Evolutionary conservation across 2,113 vertebrate genomes (phyloP).

Genomic region (Stictonetta naevosa): DNA sequence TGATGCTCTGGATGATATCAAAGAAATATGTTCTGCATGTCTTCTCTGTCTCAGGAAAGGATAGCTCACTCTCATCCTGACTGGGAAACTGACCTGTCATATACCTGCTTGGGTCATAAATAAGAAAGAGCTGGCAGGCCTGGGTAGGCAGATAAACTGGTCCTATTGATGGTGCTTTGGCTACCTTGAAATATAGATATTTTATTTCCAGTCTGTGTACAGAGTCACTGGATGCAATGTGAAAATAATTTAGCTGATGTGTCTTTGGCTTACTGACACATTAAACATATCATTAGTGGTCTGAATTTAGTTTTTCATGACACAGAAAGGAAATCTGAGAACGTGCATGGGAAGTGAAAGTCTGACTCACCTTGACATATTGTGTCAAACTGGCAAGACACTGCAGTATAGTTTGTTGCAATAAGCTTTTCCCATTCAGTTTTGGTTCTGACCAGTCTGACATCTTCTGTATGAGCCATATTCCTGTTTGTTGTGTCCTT

Average conservation of each 20-base stretch:
- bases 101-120: background rate
- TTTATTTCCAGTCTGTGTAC: background rate
- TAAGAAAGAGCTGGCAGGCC: background rate
- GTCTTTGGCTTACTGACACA: background rate
- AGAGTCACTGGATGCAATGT: background rate
- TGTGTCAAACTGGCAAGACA: background rate
- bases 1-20: background rate
- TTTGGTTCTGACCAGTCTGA: background rate
- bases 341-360: background rate
- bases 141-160: background rate
- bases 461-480: fast-evolving
- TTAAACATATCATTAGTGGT: background rate
- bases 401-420: background rate
- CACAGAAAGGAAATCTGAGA: background rate
- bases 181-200: background rate
- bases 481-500: background rate
- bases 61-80: background rate
- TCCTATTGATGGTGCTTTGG: background rate
- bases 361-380: background rate
- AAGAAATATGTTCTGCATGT: background rate
- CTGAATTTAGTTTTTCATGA: background rate
- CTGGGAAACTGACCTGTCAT: background rate
- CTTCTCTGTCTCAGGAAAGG: background rate
- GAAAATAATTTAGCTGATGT: background rate
- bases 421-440: background rate